phyloP scores from a whole-genome alignment of 2,113 vertebrate species.

The Danio rerio region DNA sequence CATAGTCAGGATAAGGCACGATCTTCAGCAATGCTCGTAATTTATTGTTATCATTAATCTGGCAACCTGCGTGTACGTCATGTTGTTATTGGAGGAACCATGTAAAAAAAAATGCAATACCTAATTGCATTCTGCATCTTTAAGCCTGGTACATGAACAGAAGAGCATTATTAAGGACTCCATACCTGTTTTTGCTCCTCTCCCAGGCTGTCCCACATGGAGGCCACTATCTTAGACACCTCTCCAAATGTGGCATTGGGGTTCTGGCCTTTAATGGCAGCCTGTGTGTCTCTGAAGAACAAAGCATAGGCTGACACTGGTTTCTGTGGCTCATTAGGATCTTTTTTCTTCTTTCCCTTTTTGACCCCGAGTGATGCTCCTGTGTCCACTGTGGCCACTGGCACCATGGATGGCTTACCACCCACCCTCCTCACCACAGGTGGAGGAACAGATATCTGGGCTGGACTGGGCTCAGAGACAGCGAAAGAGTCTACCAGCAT shows the following conservation, averaged over 20 bases:
- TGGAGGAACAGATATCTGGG: background rate
- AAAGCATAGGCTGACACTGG: constrained; percentile 90
- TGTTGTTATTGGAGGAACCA: too few species aligned
- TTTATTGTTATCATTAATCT: too few species aligned
- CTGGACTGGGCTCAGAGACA: constrained; percentile 56
- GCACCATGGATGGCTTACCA: constrained; percentile 60
- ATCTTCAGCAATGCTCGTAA: too few species aligned
- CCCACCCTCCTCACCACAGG: constrained; percentile 15
- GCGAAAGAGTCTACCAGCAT: constrained; percentile 76
- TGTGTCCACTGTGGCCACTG: constrained; percentile 59
- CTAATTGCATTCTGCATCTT: too few species aligned
- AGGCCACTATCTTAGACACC: constrained; percentile 92
- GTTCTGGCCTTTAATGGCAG: constrained; percentile 92
- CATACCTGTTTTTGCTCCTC: constrained; percentile 92
- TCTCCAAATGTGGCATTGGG: constrained; percentile 91
- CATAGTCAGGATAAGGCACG: too few species aligned
- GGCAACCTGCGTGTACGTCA: too few species aligned
- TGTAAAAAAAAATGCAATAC: too few species aligned
- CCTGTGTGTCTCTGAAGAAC: constrained; percentile 92
- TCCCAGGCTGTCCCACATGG: constrained; percentile 95
- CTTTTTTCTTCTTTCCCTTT: constrained; percentile 83
- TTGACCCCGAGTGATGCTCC: constrained; percentile 61
- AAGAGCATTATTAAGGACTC: too few species aligned
- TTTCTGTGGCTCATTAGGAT: constrained; percentile 89
- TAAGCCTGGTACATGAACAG: too few species aligned